phyloP scores from a whole-genome alignment of 2,797 vertebrate species.

The Rhinatrema bivittatum region DNA sequence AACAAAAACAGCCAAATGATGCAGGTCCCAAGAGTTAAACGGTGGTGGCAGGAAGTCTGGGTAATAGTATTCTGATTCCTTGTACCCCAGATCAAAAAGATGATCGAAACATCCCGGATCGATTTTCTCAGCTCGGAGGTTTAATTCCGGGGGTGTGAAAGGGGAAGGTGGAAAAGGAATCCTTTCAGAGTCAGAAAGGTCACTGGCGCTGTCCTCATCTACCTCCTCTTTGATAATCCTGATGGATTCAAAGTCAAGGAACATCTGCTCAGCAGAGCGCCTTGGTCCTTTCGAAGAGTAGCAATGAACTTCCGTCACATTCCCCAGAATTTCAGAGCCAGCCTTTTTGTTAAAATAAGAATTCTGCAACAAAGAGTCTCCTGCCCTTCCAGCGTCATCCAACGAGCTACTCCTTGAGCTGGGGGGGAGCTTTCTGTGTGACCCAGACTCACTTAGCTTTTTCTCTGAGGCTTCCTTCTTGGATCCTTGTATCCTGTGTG shows the following conservation, averaged over 20 bases:
- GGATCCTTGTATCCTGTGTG: slow-evolving; percentile 16
- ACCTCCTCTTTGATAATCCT: slow-evolving; percentile 58
- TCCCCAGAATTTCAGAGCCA: neutral
- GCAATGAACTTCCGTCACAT: neutral
- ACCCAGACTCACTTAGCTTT: slow-evolving; percentile 14
- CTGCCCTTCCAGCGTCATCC: neutral
- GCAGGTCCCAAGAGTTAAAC: slow-evolving; percentile 80
- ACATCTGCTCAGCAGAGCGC: slow-evolving; percentile 27
- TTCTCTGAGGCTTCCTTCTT: slow-evolving; percentile 25
- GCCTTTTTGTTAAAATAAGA: slow-evolving; percentile 4
- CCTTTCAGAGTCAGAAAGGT: slow-evolving; percentile 81
- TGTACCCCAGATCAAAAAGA: slow-evolving; percentile 25
- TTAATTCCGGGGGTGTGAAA: slow-evolving; percentile 64
- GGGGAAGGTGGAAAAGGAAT: slow-evolving; percentile 53
- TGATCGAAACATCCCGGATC: slow-evolving; percentile 33
- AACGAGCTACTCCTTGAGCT: slow-evolving; percentile 2
- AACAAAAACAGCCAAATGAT: slow-evolving; percentile 64
- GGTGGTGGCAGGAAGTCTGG: slow-evolving; percentile 84
- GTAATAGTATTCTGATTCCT: slow-evolving; percentile 45
- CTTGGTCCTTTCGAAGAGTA: no score
- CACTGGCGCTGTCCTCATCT: slow-evolving; percentile 80
- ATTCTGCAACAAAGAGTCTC: neutral
- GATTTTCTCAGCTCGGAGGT: slow-evolving; percentile 75
- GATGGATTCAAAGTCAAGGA: slow-evolving; percentile 50
- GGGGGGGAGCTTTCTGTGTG: neutral